These are phyloP conservation scores for Aramus guarauna DNA, from an alignment of 2,113 vertebrate species.

Conservation along the genomic window DNA sequence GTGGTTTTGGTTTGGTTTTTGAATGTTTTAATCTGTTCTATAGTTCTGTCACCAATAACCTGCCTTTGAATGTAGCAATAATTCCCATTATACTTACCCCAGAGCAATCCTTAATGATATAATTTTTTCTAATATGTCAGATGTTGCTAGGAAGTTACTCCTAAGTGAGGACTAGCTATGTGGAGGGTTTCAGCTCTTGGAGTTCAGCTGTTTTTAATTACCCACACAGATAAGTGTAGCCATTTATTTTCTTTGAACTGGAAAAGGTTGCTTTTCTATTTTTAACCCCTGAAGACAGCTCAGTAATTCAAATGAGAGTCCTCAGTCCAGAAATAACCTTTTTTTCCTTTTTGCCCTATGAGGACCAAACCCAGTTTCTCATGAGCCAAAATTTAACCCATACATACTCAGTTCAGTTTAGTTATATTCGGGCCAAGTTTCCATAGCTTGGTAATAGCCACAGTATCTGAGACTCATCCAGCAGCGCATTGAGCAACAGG, in stretches of 20 bases:
- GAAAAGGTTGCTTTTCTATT: slow-evolving; percentile 54
- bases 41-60: background rate
- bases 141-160: background rate
- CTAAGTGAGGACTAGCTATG: background rate
- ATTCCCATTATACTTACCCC: background rate
- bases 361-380: background rate
- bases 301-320: slow-evolving; percentile 6
- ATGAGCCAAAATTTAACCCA: background rate
- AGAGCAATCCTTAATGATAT: background rate
- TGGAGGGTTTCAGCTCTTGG: background rate
- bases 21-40: background rate
- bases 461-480: background rate
- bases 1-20: background rate
- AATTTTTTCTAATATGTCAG: background rate
- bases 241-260: slow-evolving; percentile 55
- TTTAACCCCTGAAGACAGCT: slow-evolving; percentile 47
- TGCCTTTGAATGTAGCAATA: background rate
- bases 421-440: background rate
- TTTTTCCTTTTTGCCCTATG: background rate
- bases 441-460: background rate
- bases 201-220: slow-evolving; percentile 55
- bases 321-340: slow-evolving; percentile 14
- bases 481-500: background rate
- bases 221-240: slow-evolving; percentile 36
- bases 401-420: background rate